Evolutionary conservation across 2,888 invertebrate genomes (phyloP).

Genomic region (Sinhomidia bicolor): DNA sequence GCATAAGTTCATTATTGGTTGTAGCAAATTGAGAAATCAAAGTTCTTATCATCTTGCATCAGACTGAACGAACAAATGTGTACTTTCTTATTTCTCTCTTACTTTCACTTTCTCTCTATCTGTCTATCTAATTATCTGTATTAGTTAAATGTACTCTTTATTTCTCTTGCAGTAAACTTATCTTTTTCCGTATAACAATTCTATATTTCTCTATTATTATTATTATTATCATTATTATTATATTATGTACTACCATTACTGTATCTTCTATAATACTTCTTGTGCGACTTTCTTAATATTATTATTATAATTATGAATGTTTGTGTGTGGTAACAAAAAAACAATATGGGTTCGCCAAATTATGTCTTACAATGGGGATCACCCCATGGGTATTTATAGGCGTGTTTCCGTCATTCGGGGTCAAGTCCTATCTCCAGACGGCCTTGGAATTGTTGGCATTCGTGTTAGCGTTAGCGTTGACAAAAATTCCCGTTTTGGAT

Average conservation of each 20-base stretch:
- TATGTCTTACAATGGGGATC: conserved; percentile 70
- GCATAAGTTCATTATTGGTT: too few relatives aligned
- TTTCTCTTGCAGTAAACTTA: conserved; percentile 40
- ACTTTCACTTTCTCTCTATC: conserved; percentile 35
- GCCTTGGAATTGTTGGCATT: conserved; percentile 97
- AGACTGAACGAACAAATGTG: conserved; percentile 20
- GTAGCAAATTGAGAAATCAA: neutral
- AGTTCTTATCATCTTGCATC: neutral
- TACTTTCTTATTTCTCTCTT: conserved; percentile 18
- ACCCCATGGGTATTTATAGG: conserved; percentile 85
- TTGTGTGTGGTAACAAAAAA: conserved; percentile 54
- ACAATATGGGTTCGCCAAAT: conserved; percentile 64
- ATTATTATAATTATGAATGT: conserved; percentile 32
- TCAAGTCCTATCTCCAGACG: conserved; percentile 96
- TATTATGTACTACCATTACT: conserved; percentile 28
- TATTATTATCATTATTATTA: neutral
- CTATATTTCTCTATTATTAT: conserved; percentile 27
- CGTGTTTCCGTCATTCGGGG: conserved; percentile 99
- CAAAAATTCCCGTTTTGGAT: conserved; percentile 96
- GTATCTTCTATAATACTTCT: conserved; percentile 55
- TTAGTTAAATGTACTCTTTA: conserved; percentile 48
- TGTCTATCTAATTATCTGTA: conserved; percentile 41
- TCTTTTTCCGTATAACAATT: conserved; percentile 39
- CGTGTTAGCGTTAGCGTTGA: conserved; percentile 98
- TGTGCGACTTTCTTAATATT: conserved; percentile 50